Conservation (phyloP, 2,797 vertebrate species). For the Poecilia wingei region DNA sequence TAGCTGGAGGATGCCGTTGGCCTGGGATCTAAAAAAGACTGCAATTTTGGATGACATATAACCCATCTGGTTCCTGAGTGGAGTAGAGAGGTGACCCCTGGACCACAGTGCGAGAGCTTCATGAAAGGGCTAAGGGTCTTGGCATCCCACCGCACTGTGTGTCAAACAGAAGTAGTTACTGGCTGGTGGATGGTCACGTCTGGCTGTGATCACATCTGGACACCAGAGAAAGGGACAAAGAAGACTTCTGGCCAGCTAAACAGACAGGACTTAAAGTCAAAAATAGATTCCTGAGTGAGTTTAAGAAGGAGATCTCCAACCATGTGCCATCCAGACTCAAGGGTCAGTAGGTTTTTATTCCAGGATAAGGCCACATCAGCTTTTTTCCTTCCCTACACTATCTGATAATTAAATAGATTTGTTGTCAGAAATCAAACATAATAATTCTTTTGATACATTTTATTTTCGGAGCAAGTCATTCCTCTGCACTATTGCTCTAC, state of each 20-base stretch:
- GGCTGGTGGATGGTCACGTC: constrained; percentile 67
- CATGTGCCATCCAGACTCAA: constrained; percentile 35
- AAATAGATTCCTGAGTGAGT: constrained; percentile 22
- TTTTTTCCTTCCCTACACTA: neutral
- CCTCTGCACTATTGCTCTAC: neutral
- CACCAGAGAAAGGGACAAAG: constrained; percentile 57
- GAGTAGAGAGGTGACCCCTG: constrained; percentile 61
- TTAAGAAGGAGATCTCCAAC: constrained; percentile 9
- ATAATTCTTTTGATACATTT: neutral
- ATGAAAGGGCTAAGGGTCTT: constrained; percentile 60
- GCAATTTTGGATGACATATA: constrained; percentile 69
- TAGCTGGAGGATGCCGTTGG: constrained; percentile 21
- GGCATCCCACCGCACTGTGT: constrained; percentile 70
- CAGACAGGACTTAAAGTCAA: constrained; percentile 12
- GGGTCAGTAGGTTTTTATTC: constrained; percentile 20
- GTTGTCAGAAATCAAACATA: neutral
- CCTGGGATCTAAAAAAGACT: constrained; percentile 38
- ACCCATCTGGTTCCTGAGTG: constrained; percentile 74
- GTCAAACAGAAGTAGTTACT: constrained; percentile 70
- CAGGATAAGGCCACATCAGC: constrained; percentile 14
- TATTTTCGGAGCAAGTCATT: neutral
- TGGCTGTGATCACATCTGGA: constrained; percentile 79
- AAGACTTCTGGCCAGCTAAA: constrained; percentile 38
- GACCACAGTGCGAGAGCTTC: constrained; percentile 43
- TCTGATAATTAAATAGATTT: neutral